A percentile compares a stretch with the other conserved stretches of the same genome.
Evolutionary conservation across 2,888 invertebrate species (phyloP).

Genomic region (Plebejus melissa): DNA sequence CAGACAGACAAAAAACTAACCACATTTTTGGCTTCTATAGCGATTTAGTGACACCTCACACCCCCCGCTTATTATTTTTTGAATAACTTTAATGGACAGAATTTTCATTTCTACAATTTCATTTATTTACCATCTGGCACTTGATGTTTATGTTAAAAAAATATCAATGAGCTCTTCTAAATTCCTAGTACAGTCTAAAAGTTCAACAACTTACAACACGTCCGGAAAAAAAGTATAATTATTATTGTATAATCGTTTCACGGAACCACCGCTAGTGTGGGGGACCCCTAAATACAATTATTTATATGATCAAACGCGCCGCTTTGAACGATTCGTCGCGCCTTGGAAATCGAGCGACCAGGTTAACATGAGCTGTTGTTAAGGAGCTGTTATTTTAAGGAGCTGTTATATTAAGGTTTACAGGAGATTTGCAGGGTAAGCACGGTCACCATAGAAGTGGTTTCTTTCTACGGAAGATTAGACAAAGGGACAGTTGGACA

Average conservation of each 20-base stretch:
- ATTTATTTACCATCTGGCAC: no score
- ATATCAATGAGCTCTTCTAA: no score
- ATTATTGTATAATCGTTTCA: conserved; percentile 27
- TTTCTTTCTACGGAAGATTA: no score
- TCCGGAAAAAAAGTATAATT: background rate
- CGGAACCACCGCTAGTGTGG: conserved; percentile 30
- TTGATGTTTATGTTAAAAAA: no score
- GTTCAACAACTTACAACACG: background rate
- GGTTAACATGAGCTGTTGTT: conserved; percentile 41
- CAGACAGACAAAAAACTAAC: no score
- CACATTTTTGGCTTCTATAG: no score
- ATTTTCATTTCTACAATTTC: no score
- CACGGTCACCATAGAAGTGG: no score
- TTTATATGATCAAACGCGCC: conserved; percentile 67
- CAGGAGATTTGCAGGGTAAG: conserved; percentile 17
- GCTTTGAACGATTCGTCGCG: conserved; percentile 73
- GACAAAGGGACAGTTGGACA: no score
- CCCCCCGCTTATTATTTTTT: no score
- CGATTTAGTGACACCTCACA: no score
- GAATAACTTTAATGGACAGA: no score
- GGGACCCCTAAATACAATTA: conserved; percentile 50
- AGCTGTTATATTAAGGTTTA: conserved; percentile 27
- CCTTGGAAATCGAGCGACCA: conserved; percentile 53
- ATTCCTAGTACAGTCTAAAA: background rate
- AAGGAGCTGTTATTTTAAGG: background rate